Evolutionary conservation across 2,888 invertebrate species (phyloP), one percentile per base, ranked within the genome.

Genomic region (Zaprionus bogoriensis): DNA sequence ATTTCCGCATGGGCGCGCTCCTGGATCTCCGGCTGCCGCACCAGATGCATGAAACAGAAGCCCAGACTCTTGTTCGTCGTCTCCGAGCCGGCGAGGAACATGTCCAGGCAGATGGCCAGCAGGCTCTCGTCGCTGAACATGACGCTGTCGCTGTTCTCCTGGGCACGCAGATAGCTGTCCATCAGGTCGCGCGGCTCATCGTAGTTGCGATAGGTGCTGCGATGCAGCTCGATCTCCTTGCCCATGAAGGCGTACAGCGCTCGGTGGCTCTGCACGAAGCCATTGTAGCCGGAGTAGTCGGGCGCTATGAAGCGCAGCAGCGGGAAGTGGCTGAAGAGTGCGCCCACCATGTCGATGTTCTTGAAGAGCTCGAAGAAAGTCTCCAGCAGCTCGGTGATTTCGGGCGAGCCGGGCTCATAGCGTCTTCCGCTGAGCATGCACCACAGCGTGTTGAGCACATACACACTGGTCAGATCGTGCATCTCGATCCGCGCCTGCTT

Each of bases 61-160:
- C 95, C 94, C 81, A 96, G 91, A 27, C 94, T 94, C 88, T 96
- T 96, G 50, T 94, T 94, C 0, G 96, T 96, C 0, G 97, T 97
- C 91, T 97, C 97, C 0, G 96, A 95, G 0, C 96, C 97, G 19
- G 96, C 97, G 92, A 96, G 94, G 80, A 97, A 97, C 92, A 97
- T 93, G 79, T 97, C 97, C 92, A 96, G 92, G 79, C 96, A 96
- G 79, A 95, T 94, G 0, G 96, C 95, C 57, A 96, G 89, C 50
- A 97, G 90, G 78, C 96, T 96, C 6, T 93, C 93, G 88, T 97
- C 96, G 70, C 93, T 92, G 87, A 94, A 94, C 2, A 92, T 92
- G 0, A 91, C 89, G 2, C 92, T 91, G 62, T 93, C 92, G 17
- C 67, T 62, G 14, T 48, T 66, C 50, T 65, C 92, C 64, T 96